A percentile compares a stretch with the other conserved stretches of the same genome.
phyloP scores from a whole-genome alignment of 1,140 invertebrate genomes.

The Metaphire vulgaris region DNA sequence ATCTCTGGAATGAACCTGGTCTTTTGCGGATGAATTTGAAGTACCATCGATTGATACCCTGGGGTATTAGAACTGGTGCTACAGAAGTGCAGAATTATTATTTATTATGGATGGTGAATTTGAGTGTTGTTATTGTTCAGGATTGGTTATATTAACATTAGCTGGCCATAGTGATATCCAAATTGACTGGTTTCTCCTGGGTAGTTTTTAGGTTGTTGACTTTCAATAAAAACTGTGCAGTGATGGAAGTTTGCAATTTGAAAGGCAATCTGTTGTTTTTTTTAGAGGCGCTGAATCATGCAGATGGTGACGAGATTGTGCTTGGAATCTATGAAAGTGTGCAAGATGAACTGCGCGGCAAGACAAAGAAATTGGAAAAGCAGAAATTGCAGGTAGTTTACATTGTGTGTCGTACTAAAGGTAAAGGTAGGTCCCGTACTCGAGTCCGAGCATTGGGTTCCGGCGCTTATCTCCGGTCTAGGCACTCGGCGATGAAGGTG shows the following conservation, averaged over 20 bases:
- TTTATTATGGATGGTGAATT: too few relatives aligned
- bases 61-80: background rate
- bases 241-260: too few relatives aligned
- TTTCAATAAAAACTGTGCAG: too few relatives aligned
- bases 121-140: too few relatives aligned
- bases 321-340: slow-evolving; percentile 48
- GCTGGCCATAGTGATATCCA: background rate
- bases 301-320: slow-evolving; percentile 61
- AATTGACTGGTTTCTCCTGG: background rate
- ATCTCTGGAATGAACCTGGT: background rate
- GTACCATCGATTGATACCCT: background rate
- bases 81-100: too few relatives aligned
- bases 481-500: too few relatives aligned
- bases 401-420: too few relatives aligned
- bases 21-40: background rate
- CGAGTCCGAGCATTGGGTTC: too few relatives aligned
- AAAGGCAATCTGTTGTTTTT: slow-evolving; percentile 15
- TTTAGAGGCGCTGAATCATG: slow-evolving; percentile 60
- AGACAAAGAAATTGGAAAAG: slow-evolving; percentile 65
- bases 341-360: slow-evolving; percentile 63
- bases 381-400: slow-evolving; percentile 61
- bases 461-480: too few relatives aligned
- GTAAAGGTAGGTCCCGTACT: too few relatives aligned
- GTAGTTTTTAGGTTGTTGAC: background rate
- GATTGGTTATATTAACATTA: background rate